phyloP scores from a whole-genome alignment of 1,140 invertebrate genomes.

The Hesperophylax magnus region DNA sequence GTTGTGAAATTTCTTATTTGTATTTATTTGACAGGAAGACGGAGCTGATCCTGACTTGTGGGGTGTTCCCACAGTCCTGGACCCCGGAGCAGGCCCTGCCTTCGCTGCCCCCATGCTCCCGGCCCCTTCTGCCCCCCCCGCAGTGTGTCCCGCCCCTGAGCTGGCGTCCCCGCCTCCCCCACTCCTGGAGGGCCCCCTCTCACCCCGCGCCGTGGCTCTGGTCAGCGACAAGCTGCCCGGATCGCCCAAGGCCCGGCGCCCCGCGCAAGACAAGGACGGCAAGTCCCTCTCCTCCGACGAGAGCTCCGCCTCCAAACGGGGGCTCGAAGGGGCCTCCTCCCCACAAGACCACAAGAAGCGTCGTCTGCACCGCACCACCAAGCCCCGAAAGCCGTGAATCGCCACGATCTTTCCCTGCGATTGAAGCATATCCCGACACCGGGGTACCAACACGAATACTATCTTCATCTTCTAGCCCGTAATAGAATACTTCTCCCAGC shows the following conservation, averaged over 20 bases:
- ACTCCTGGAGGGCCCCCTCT: constrained; percentile 47
- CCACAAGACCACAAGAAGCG: constrained; percentile 53
- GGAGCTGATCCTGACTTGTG: constrained; percentile 33
- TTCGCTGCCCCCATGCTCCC: neutral
- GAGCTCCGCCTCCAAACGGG: constrained; percentile 45
- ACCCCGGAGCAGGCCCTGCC: constrained; percentile 23
- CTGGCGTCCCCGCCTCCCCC: neutral
- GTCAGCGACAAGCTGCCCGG: constrained; percentile 46
- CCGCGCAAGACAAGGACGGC: constrained; percentile 18
- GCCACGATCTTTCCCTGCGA: neutral
- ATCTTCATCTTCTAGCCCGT: neutral
- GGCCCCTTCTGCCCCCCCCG: neutral
- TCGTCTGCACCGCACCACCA: constrained; percentile 50
- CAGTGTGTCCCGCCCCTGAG: neutral
- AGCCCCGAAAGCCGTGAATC: constrained; percentile 52
- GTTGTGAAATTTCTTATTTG: too few species aligned
- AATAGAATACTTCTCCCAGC: neutral
- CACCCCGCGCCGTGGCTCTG: constrained; percentile 39
- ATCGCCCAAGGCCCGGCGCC: constrained; percentile 53
- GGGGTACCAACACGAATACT: neutral
- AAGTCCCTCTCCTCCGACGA: constrained; percentile 47
- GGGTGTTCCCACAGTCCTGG: constrained; percentile 42
- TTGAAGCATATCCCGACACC: neutral
- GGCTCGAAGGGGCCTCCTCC: constrained; percentile 38
- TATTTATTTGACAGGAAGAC: constrained; percentile 33